Base-by-base conservation (phyloP, 2,888 invertebrate genomes). In the Dasypogon diadema region DNA sequence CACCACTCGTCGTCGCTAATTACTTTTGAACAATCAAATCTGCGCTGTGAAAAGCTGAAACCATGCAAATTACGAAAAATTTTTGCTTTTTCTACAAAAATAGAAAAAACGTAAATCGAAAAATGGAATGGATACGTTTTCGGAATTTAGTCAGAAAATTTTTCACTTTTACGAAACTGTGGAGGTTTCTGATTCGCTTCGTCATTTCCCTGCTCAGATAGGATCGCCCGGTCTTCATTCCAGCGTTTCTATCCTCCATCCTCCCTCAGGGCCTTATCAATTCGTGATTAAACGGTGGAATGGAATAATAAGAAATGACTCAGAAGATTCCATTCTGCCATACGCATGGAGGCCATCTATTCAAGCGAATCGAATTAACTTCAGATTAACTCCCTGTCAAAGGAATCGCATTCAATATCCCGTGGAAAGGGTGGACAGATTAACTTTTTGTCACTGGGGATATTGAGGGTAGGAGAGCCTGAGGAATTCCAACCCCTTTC, bases 321-420 rank as follows among this genome's bases (percentile, higher is more conserved):
- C 56, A 72, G 72, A 72, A 65, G 55, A 75, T 77, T 65, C 63
- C 60, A 22, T 12, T 21, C 16, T 6, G 18, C 70, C 42, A 58
- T 46, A 73, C 56, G 56, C 56, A 58, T 46, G 46, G 54, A 63
- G 60, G 75, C 16, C 74, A 51, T 68, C 77, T 68, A 68, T 77
- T 75, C 75, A 76, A 55, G 55, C 77, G 75, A 73, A 77, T 76
- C 75, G 77, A 77, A 77, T 77, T 76, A 77, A 77, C 75, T 77
- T 77, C 75, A 77, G 77, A 77, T 77, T 77, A 77, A 77, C 74
- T 68, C 56, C 60, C 68, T 77, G 75, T 77, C 74, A 58, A 63
- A 63, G 63, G 72, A 72, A 37, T 56, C 73, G 65, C 24, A 73
- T 73, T 73, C 73, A 73, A 55, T 37, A 16, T 37, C 55, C 22